Percentiles rank a stretch among this genome's conserved stretches.
phyloP scores from a whole-genome alignment of 2,888 invertebrate genomes.

The Portevinia maculata region DNA sequence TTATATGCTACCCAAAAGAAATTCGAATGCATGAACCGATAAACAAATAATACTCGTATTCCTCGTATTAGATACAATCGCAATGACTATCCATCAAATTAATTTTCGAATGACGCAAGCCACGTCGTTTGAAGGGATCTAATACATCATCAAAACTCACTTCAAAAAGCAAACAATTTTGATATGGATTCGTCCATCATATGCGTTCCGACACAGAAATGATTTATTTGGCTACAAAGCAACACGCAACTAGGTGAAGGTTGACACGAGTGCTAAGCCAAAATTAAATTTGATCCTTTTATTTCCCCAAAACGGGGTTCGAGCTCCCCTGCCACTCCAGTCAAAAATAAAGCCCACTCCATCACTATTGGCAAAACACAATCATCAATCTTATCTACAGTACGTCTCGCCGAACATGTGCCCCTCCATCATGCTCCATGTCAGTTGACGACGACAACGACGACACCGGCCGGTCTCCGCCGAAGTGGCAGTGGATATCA shows the following conservation, averaged over 20 bases:
- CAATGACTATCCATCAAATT: background rate
- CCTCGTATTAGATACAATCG: too few species aligned
- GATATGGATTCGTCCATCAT: background rate
- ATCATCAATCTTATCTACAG: constrained; percentile 49
- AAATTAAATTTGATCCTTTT: constrained; percentile 50
- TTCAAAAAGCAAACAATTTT: background rate
- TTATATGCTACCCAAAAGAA: too few species aligned
- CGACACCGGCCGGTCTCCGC: background rate
- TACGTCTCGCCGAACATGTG: constrained; percentile 35
- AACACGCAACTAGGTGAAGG: constrained; percentile 11
- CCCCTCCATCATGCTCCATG: constrained; percentile 21
- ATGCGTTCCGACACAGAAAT: background rate
- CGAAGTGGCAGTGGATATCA: constrained; percentile 20
- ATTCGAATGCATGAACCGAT: too few species aligned
- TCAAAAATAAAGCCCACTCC: constrained; percentile 20
- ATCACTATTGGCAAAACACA: constrained; percentile 9
- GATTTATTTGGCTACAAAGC: background rate
- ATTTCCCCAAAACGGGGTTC: background rate
- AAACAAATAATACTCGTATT: too few species aligned
- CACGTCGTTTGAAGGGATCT: background rate
- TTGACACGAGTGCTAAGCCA: background rate
- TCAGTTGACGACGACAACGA: background rate
- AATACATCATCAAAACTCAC: background rate
- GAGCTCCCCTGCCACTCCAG: background rate
- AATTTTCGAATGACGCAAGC: background rate